Conservation (phyloP, 2,113 vertebrate genomes). For the Emberiza fucata region DNA sequence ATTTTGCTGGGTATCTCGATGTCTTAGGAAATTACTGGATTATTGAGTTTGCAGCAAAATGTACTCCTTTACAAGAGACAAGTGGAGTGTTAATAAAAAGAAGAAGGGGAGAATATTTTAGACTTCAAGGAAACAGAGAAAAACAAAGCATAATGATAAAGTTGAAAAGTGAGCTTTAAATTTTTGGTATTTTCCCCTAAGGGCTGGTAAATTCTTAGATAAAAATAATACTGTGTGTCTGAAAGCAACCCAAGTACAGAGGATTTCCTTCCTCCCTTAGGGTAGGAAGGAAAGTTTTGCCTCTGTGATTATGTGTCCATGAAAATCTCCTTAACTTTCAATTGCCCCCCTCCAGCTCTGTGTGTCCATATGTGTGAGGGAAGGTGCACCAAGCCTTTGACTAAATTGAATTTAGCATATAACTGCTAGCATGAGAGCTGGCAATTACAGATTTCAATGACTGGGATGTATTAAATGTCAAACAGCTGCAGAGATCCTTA, state of each 20-base stretch:
- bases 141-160: neutral
- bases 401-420: neutral
- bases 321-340: neutral
- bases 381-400: neutral
- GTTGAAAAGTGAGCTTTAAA: neutral
- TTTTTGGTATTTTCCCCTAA: neutral
- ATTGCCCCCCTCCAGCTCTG: neutral
- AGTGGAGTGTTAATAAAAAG: neutral
- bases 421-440: neutral
- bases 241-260: neutral
- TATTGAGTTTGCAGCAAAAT: neutral
- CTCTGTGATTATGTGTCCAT: neutral
- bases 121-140: neutral
- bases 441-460: neutral
- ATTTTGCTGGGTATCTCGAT: neutral
- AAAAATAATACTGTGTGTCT: neutral
- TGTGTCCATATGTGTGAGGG: neutral
- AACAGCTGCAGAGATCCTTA: neutral
- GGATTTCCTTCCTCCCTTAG: neutral
- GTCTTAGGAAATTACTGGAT: neutral
- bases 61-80: neutral
- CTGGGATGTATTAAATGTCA: neutral
- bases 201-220: neutral
- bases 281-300: neutral
- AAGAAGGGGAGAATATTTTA: neutral